Evolutionary conservation across 2,888 invertebrate genomes (phyloP), one percentile per base, ranked within the genome.

Genomic region (Chouioia cunea): DNA sequence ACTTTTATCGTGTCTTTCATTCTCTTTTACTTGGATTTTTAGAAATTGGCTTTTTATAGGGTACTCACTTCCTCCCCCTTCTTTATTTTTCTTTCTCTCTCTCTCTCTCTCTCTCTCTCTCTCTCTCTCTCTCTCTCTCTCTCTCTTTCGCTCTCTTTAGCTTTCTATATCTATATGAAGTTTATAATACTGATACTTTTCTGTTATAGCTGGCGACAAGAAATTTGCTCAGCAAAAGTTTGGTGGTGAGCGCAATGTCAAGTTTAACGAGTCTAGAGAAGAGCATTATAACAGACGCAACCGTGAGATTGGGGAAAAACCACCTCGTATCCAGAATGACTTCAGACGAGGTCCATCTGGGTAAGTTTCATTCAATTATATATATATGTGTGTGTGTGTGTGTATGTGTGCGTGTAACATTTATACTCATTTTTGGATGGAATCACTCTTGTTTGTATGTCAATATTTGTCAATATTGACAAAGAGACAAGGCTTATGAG

Each of bases 241-340:
- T 18, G 69, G 77, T 10, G 81, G 79, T 53, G 87, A 87, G 70
- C 85, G 88, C 72, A 88, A 87, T 71, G 88, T 88, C 67, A 89
- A 88, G 80, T 88, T 88, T 79, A 82, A 84, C 50, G 90, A 91
- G 80, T 89, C 90, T 70, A 89, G 91, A 52, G 94, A 94, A 80
- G 92, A 92, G 82, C 90, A 93, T 75, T 91, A 92, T 79, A 92
- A 91, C 81, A 87, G 89, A 77, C 87, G 90, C 76, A 90, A 91
- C 83, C 88, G 92, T 81, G 89, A 93, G 86, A 89, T 84, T 69
- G 81, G 81, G 15, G 80, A 82, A 4, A 78, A 81, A 68, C 77
- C 80, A 10, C 78, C 80, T 20, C 83, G 85, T 47, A 78, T 76
- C 18, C 77, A 76, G 53, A 75, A 73, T 70, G 77, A 77, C 14